Base-by-base conservation (phyloP, 2,888 invertebrate species). In the Synanthedon vespiformis region DNA sequence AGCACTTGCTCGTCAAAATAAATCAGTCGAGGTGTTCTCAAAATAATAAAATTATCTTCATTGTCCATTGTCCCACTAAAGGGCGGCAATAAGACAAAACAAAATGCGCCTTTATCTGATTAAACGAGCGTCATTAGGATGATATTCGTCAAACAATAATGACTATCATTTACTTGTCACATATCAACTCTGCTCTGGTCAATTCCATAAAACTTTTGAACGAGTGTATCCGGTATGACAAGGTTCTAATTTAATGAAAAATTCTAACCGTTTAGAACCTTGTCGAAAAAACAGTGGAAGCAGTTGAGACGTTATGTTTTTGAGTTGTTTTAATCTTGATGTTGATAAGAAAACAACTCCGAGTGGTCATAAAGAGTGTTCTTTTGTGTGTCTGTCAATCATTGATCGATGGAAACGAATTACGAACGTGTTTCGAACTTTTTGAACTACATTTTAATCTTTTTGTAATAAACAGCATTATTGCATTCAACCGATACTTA, bases 131-230 rank as follows among this genome's bases (percentile, higher is more conserved):
- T 68, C 77, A 74, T 77, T 75, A 76, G 65, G 65, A 59, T 61
- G 72, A 73, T 72, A 68, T 58, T 53, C 64, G 62, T 68, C 70
- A 67, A 69, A 69, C 70, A 62, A 68, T 74, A 66, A 74, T 67
- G 72, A 68, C 68, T 62, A 65, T 65, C 73, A 71, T 74, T 71
- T 74, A 69, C 74, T 70, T 72, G 74, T 71, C 75, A 64, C 68
- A 66, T 61, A 55, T 57, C 64, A 61, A 62, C 51, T 60, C 52
- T 48, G 40, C 44, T n/a, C 13, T 44, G 13, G 5, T 6, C 44
- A 44, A 10, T 34, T 44, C 11, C 44, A 14, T 44, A 44, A 44
- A 44, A n/a, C n/a, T 13, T 14, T 14, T 4, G 11, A 44, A 44
- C n/a, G 44, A 44, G 6, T 13, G 1, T 12, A 44, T 12, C 14